Base-by-base conservation (phyloP, 2,888 invertebrate genomes). In the Neoaliturus tenellus region DNA sequence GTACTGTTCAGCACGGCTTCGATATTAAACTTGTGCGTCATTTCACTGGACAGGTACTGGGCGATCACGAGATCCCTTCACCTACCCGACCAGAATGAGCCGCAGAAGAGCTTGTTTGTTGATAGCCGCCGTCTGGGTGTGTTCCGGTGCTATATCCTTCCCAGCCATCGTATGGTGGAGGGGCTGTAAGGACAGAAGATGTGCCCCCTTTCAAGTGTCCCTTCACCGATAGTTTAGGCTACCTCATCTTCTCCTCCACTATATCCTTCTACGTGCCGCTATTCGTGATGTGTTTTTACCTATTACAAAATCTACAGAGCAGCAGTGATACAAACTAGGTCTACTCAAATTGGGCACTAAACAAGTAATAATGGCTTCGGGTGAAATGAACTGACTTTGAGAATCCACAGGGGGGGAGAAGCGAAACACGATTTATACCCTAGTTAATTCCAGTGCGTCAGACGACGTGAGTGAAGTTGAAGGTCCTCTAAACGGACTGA, bases 41-140 rank as follows among this genome's bases (percentile, higher is more conserved):
- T 99, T 89, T 98, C 98, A 0, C 90, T 99, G 88, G 99, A 99
- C 90, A 94, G 98, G 23, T 99, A 99, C 91, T 98, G 99, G 98
- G 99, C 99, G 69, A 99, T 99, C 86, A 98, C 98, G 17, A n/a
- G 98, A 99, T 91, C 99, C 99, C 0, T 98, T 99, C 87, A 97
- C 97, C 73, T 99, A 99, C 91, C 98, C 99, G 0, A 97, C 96
- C 92, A 93, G 96, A 86, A 99, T 99, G 97, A 98, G 97, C 33
- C 94, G 96, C 58, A 94, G 95, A 84, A 93, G 97, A 84, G 98
- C 98, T 0, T 95, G 95, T 3, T 93, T 96, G 33, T 93, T 99
- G 10, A 99, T 99, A 85, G 96, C 96, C 0, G 95, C 96, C 8
- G 98, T 99, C 6, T 99, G 99, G 99, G 93, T 99, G 48, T 98